Evolutionary conservation across 2,113 vertebrate genomes (phyloP).

Genomic region (Xiphophorus hellerii): DNA sequence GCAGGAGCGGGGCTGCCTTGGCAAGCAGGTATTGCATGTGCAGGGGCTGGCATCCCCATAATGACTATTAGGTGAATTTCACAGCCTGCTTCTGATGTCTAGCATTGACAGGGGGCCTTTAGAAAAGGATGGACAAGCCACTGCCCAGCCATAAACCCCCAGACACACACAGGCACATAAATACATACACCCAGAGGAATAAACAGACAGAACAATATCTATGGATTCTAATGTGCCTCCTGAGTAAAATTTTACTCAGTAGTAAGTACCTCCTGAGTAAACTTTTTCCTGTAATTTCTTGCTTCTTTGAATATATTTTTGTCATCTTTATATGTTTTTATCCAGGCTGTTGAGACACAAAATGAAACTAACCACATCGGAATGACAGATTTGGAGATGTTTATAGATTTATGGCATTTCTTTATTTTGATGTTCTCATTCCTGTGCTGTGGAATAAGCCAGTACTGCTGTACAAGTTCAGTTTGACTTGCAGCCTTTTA

Average conservation of each 20-base stretch:
- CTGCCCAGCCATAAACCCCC: slow-evolving; percentile 48
- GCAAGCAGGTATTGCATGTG: slow-evolving; percentile 70
- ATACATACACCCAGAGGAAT: slow-evolving; percentile 18
- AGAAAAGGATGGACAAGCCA: slow-evolving; percentile 61
- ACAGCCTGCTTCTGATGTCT: slow-evolving; percentile 78
- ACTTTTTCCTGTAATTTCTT: slow-evolving; percentile 5
- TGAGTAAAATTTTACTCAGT: slow-evolving; percentile 3
- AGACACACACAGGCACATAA: slow-evolving; percentile 30
- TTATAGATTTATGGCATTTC: slow-evolving; percentile 50
- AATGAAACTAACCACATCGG: slow-evolving; percentile 38
- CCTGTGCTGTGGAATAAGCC: slow-evolving; percentile 53
- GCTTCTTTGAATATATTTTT: slow-evolving; percentile 6
- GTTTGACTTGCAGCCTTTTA: slow-evolving; percentile 60
- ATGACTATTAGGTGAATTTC: slow-evolving; percentile 84
- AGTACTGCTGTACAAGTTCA: slow-evolving; percentile 58
- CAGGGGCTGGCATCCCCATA: slow-evolving; percentile 59
- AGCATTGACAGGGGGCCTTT: slow-evolving; percentile 72
- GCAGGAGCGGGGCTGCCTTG: slow-evolving; percentile 59
- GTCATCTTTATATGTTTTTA: background rate
- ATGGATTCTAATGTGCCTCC: slow-evolving; percentile 13
- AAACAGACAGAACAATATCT: slow-evolving; percentile 22
- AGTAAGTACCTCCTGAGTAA: slow-evolving; percentile 3
- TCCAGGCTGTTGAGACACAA: background rate
- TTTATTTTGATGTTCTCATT: slow-evolving; percentile 68
- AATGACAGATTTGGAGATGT: slow-evolving; percentile 49